A percentile compares a stretch with the other conserved stretches of the same genome.
Conservation (phyloP, 2,888 invertebrate species). For the Sarcophaga rosellei region DNA sequence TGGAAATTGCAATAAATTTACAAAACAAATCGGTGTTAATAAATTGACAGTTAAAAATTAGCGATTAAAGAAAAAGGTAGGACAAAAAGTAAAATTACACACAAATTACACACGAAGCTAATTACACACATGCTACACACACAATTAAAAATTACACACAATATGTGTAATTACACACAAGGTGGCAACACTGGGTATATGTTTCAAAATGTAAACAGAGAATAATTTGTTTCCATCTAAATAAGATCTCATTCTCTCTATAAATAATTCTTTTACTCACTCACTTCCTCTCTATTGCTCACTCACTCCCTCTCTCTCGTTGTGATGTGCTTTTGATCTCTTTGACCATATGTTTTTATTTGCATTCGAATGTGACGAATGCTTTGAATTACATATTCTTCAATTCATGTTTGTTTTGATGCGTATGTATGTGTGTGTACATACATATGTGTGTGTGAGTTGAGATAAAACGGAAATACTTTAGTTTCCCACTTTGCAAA, state of each 20-base stretch:
- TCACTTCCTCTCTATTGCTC: neutral
- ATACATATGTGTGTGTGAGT: slow-evolving; percentile 2
- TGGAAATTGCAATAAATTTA: no score
- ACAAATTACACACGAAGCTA: no score
- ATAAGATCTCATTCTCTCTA: neutral
- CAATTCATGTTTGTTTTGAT: neutral
- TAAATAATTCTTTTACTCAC: neutral
- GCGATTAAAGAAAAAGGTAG: no score
- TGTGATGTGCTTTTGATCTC: neutral
- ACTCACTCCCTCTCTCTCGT: neutral
- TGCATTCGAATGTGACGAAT: neutral
- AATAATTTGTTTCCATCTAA: neutral
- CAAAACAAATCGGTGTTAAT: no score
- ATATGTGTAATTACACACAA: no score
- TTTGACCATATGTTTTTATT: neutral
- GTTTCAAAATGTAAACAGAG: neutral
- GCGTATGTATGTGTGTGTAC: no score
- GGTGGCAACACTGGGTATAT: no score
- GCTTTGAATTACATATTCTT: neutral
- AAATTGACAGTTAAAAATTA: no score
- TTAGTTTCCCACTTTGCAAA: slow-evolving; percentile 33
- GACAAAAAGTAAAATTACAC: no score
- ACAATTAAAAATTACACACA: no score
- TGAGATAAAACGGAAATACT: slow-evolving; percentile 62
- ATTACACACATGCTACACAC: no score